Percentiles rank a stretch among this genome's conserved stretches.
Evolutionary conservation across 2,888 invertebrate genomes (phyloP).

Genomic region (Eumacrocentrus americanus): DNA sequence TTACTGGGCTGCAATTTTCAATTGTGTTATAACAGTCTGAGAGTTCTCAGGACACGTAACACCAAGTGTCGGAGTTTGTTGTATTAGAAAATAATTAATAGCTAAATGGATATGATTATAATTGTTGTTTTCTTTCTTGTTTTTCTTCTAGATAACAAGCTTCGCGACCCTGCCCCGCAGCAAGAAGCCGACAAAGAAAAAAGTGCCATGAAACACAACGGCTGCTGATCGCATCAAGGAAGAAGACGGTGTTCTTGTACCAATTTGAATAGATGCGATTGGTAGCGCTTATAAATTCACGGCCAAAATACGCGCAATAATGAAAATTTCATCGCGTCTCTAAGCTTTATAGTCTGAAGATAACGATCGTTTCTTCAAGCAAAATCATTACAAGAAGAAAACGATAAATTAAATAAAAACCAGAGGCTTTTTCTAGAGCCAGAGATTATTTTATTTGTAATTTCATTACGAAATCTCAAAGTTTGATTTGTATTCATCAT

Average conservation of each 20-base stretch:
- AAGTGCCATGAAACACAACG: conserved; percentile 59
- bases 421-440: neutral
- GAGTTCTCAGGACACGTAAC: no score
- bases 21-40: conserved; percentile 10
- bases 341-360: conserved; percentile 3
- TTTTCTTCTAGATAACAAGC: conserved; percentile 69
- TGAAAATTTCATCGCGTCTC: conserved; percentile 6
- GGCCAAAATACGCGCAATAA: conserved; percentile 29
- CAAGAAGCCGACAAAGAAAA: conserved; percentile 77
- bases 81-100: neutral
- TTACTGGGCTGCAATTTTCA: neutral
- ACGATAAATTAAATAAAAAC: neutral
- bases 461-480: no score
- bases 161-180: conserved; percentile 76
- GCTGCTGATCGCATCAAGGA: conserved; percentile 51
- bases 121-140: conserved; percentile 39
- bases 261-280: conserved; percentile 27
- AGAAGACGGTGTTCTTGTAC: conserved; percentile 43
- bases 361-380: neutral
- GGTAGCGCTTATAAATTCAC: conserved; percentile 11
- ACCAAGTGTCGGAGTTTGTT: neutral
- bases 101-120: neutral
- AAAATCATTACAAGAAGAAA: neutral
- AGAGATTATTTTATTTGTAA: neutral
- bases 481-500: neutral